A percentile compares a stretch with the other conserved stretches of the same genome.
Conservation (phyloP, 2,797 vertebrate genomes). For the Micrastur ruficollis region DNA sequence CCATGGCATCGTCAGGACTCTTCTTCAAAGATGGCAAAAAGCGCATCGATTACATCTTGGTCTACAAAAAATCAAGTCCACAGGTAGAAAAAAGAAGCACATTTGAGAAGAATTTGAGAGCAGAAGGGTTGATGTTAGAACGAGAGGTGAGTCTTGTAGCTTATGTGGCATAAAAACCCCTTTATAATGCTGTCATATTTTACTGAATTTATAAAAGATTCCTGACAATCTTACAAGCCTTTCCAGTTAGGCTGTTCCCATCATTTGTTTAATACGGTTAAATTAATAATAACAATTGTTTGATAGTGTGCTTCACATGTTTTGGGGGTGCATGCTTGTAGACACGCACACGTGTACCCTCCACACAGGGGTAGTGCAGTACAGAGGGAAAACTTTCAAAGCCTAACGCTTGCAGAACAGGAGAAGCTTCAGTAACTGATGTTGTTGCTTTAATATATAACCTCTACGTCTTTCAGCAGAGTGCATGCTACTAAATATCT, state of each 20-base stretch:
- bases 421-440: not conserved
- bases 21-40: conserved; percentile 97
- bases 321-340: not conserved
- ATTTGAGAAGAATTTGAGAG: conserved; percentile 95
- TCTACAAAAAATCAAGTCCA: conserved; percentile 94
- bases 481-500: not conserved
- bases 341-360: rapidly evolving
- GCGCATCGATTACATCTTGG: conserved; percentile 95
- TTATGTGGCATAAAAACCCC: rapidly evolving
- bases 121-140: conserved; percentile 96
- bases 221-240: not conserved
- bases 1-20: conserved; percentile 81
- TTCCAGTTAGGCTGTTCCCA: not conserved
- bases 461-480: not conserved
- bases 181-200: not conserved
- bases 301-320: not conserved
- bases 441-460: not conserved
- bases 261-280: not conserved
- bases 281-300: not conserved
- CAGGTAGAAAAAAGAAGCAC: conserved; percentile 96
- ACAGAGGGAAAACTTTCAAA: not conserved
- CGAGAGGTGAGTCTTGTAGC: conserved; percentile 84
- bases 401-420: not conserved
- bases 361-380: not conserved
- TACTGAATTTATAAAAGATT: not conserved